Percentiles rank a stretch among this genome's conserved stretches.
Evolutionary conservation across 1,140 invertebrate species (phyloP).

Genomic region (Eumaeus atala): DNA sequence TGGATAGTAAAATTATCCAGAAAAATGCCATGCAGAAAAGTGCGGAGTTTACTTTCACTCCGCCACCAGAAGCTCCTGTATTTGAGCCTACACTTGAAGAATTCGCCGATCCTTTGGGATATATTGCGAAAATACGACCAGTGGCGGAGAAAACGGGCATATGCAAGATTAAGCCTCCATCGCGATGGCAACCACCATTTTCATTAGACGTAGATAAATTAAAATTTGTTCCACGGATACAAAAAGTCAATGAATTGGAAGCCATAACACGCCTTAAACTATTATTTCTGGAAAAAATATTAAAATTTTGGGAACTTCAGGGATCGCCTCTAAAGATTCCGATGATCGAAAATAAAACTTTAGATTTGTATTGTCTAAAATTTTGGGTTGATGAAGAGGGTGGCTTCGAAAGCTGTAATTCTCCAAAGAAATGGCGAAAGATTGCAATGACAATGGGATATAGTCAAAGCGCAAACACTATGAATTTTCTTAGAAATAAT

Average conservation of each 20-base stretch:
- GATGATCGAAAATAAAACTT: slow-evolving; percentile 92
- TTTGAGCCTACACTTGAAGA: slow-evolving; percentile 80
- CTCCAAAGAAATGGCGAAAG: slow-evolving; percentile 92
- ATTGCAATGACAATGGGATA: slow-evolving; percentile 91
- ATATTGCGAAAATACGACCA: slow-evolving; percentile 80
- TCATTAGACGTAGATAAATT: slow-evolving; percentile 98
- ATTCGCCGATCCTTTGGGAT: slow-evolving; percentile 80
- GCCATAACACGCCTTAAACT: slow-evolving; percentile 95
- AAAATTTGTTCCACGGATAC: slow-evolving; percentile 96
- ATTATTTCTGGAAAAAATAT: slow-evolving; percentile 97
- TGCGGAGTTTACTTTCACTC: slow-evolving; percentile 74
- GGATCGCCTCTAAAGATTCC: slow-evolving; percentile 94
- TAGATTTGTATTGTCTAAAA: slow-evolving; percentile 95
- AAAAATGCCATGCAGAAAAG: slow-evolving; percentile 71
- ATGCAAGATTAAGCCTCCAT: slow-evolving; percentile 81
- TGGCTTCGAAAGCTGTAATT: slow-evolving; percentile 88
- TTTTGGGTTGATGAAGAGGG: slow-evolving; percentile 93
- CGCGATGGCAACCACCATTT: slow-evolving; percentile 97
- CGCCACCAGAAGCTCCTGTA: slow-evolving; percentile 79
- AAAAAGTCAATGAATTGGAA: slow-evolving; percentile 97
- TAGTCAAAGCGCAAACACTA: slow-evolving; percentile 84
- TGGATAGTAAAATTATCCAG: slow-evolving; percentile 68
- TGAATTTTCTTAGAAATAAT: slow-evolving; percentile 88
- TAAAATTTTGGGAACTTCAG: slow-evolving; percentile 98
- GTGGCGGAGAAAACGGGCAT: slow-evolving; percentile 80